Base-by-base conservation (phyloP, 2,113 vertebrate genomes). In the Scomber colias region DNA sequence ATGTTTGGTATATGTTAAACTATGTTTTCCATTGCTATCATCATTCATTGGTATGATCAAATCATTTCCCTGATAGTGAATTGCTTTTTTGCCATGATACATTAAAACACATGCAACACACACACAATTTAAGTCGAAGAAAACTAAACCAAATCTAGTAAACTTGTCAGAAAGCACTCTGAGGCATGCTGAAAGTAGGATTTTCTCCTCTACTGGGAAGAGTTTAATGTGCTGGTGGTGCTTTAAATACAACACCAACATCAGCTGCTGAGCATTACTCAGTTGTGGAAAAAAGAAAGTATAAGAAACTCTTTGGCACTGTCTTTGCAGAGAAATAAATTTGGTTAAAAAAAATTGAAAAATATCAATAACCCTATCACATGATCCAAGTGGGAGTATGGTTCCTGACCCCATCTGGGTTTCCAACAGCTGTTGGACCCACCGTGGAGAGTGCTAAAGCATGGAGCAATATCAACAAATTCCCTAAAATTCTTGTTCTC, bases 401-500 rank as follows among this genome's bases (percentile, higher is more conserved):
- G 75, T 71, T 73, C 75, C 30, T 55, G 71, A 79, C 77, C 83
- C 80, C 87, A 85, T 80, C 80, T 92, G 85, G 84, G 84, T 70
- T 78, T 90, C 66, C 49, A 86, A 77, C 91, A 94, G 92, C 93
- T 93, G 92, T 87, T 46, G 83, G 78, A 87, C 85, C 90, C 49
- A 69, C 90, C 60, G 81, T 74, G 78, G 77, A 71, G 81, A 27
- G 0, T 24, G 59, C 46, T 60, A 14, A 68, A 76, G 70, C 74
- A 51, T 31, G 24, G 15, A 56, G 70, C 67, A 75, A 55, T 57
- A 77, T 77, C 50, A 79, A 79, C 79, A 85, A 57, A 87, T 87
- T 75, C 35, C 19, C 51, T 14, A 16, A 16, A 67, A 86, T 66
- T 35, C 53, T 30, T 54, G 44, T 45, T 35, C 59, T 60, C 53